These are phyloP conservation scores for Nomada ruficornis DNA, from an alignment of 2,888 invertebrate genomes.

Conservation along the genomic window DNA sequence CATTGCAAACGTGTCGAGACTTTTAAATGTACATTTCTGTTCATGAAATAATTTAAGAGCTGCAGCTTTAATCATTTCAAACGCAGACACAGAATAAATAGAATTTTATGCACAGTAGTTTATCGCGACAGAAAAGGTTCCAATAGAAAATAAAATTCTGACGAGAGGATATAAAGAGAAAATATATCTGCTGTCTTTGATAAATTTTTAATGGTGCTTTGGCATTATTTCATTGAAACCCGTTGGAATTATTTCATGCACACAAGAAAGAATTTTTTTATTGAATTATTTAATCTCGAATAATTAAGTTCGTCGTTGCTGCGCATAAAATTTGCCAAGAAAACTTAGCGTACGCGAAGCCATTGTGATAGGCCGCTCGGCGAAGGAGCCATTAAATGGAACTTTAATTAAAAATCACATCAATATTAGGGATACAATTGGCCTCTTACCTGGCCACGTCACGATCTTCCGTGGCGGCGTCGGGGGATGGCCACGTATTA, in stretches of 20 bases:
- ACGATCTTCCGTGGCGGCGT: slow-evolving; percentile 32
- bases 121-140: too few species aligned
- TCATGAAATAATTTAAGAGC: too few species aligned
- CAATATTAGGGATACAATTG: slow-evolving; percentile 75
- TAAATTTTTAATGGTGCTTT: too few species aligned
- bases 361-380: slow-evolving; percentile 15
- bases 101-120: too few species aligned
- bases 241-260: too few species aligned
- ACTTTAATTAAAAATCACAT: slow-evolving; percentile 78
- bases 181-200: too few species aligned
- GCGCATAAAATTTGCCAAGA: slow-evolving; percentile 12
- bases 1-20: neutral
- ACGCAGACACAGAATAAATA: neutral
- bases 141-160: neutral
- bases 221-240: too few species aligned
- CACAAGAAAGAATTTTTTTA: neutral
- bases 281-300: neutral
- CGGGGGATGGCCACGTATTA: slow-evolving; percentile 40
- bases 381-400: slow-evolving; percentile 44
- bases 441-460: slow-evolving; percentile 48
- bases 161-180: neutral
- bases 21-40: neutral
- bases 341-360: neutral
- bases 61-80: neutral
- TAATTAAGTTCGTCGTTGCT: neutral